Base-by-base conservation (phyloP, 1,140 invertebrate species). In the Lepidurus arcticus region DNA sequence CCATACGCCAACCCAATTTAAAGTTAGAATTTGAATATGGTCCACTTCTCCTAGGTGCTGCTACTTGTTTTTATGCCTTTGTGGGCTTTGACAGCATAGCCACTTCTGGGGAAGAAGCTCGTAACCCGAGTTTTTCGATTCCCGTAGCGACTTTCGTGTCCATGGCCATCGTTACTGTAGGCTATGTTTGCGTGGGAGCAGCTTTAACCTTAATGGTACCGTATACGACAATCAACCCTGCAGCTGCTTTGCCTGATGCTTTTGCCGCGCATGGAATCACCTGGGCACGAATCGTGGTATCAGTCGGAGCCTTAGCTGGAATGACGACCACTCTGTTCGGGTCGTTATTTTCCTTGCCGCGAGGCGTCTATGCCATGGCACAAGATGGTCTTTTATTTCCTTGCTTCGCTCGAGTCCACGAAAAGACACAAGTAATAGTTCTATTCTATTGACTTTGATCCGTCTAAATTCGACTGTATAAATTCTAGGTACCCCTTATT, bases 311-410 rank as follows among this genome's bases (percentile, higher is more conserved):
- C 0, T 86, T 97, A 1, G 93, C 93, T 83, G 95, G 94, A 9
- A 95, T 97, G 92, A 94, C 93, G 0, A 88, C 87, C 0, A 94
- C 93, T 0, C 85, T 96, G 0, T 89, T 96, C 76, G 92, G 94
- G 4, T 94, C 92, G 0, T 84, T 96, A 1, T 97, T 94, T 83
- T 91, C 93, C 0, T 84, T 96, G 9, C 93, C 94, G 0, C 86
- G 93, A 24, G 93, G 93, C 79, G 89, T 95, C 83, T 96, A 96
- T 82, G 90, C 94, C 1, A 96, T 97, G 94, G 92, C 94, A 0
- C 88, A 89, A 42, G 95, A 97, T 83, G 94, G 94, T 1, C 85
- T 97, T 3, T 86, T 96, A 1, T 95, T 96, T 81, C 88, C 90
- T 43, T 93, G 93, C 80, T 87, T 96, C 44, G 91, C 91, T 0